Conservation (phyloP, 2,113 vertebrate species). For the Halichoeres trimaculatus region DNA sequence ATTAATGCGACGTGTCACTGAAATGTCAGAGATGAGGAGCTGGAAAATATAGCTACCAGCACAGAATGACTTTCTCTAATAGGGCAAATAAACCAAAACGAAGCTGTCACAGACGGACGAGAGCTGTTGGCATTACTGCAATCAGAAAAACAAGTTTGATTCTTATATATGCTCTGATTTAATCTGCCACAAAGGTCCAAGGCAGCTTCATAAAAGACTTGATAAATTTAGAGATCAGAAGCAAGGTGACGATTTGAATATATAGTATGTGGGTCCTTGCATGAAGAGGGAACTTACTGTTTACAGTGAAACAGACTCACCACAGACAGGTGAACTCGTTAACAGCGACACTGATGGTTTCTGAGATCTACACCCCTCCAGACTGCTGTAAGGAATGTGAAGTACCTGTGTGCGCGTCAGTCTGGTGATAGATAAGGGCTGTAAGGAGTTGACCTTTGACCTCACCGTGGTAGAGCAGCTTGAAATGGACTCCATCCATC, state of each 20-base stretch:
- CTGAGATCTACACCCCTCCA: no score
- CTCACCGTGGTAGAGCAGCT: constrained; percentile 91
- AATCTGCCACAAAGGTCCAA: constrained; percentile 1
- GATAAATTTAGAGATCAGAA: constrained; percentile 34
- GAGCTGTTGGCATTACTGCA: constrained; percentile 5
- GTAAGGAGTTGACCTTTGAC: neutral
- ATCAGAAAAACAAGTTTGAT: constrained; percentile 11
- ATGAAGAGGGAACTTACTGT: no score
- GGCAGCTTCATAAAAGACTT: no score
- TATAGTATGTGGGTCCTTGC: neutral
- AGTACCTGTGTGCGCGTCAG: neutral
- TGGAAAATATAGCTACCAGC: constrained; percentile 17
- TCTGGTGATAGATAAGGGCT: neutral
- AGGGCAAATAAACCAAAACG: neutral
- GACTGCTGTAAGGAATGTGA: neutral
- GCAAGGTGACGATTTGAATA: constrained; percentile 1
- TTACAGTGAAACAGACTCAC: no score
- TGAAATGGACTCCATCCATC: constrained; percentile 89
- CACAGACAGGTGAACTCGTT: no score
- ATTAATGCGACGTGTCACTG: constrained; percentile 24
- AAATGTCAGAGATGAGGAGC: constrained; percentile 17
- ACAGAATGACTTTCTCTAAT: constrained; percentile 9
- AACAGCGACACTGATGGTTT: no score
- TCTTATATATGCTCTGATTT: neutral
- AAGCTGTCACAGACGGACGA: constrained; percentile 6